Percentiles rank a stretch among this genome's conserved stretches.
Evolutionary conservation across 2,888 invertebrate genomes (phyloP).

Genomic region (Tiliacea aurago): DNA sequence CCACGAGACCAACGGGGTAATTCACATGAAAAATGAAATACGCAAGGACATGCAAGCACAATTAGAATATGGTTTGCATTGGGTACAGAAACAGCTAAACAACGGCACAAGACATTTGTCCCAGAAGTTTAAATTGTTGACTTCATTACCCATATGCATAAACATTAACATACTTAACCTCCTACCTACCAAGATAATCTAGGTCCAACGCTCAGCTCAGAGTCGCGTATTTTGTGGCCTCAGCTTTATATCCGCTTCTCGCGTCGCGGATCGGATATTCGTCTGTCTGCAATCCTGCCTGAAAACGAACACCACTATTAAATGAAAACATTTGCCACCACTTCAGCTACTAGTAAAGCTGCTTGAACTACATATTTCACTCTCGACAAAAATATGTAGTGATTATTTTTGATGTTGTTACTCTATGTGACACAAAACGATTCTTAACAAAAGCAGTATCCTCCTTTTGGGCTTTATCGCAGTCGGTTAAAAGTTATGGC

Average conservation of each 20-base stretch:
- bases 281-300: slow-evolving; percentile 82
- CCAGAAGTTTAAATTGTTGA: background rate
- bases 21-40: background rate
- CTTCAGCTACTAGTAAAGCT: background rate
- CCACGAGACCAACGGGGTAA: background rate
- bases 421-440: background rate
- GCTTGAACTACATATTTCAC: slow-evolving; percentile 2
- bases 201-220: background rate
- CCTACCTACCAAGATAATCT: background rate
- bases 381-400: background rate
- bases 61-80: background rate
- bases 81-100: background rate
- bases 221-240: slow-evolving; percentile 63
- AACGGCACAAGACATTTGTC: background rate
- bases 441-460: background rate
- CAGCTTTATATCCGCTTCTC: slow-evolving; percentile 72
- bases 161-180: background rate
- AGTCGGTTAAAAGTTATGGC: background rate
- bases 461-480: background rate
- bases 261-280: slow-evolving; percentile 80
- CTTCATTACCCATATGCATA: background rate
- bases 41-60: background rate
- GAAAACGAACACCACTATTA: slow-evolving; percentile 48
- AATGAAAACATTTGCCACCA: slow-evolving; percentile 50
- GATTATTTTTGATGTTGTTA: background rate